Base-by-base conservation (phyloP, 2,888 invertebrate species). In the Plagiodera versicolora region DNA sequence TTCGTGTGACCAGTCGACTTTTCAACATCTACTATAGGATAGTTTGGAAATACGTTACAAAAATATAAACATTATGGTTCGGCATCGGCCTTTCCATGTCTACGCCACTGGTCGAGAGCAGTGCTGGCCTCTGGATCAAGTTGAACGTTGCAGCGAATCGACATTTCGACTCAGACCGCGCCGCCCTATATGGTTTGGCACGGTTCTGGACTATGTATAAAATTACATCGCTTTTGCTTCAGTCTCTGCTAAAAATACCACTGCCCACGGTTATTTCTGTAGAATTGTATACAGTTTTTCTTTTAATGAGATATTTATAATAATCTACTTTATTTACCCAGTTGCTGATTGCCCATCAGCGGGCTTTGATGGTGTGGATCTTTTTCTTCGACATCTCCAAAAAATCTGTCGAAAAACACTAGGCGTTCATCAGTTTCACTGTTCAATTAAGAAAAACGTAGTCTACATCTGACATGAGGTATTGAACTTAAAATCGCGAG, bases 181-280 rank as follows among this genome's bases (percentile, higher is more conserved):
- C 76, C 79, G 79, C 80, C 80, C 79, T 80, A 80, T 80, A 80
- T 79, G 80, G 80, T 74, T 78, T 78, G 80, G 79, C 79, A 79
- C 77, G 76, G 74, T 75, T 76, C 74, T 74, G 74, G 73, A 70
- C 74, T 77, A 74, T 78, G 79, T 80, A 80, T 80, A 80, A 79
- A 78, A 79, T 80, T 80, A 80, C 80, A 80, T 76, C 78, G 77
- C 79, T 78, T 79, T 79, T 78, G 76, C 79, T 77, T 77, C 75
- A 78, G 78, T 77, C 73, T 72, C 72, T 71, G 73, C 80, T 80
- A 80, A 80, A 80, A 80, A 80, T 80, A 80, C 74, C 70, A 65
- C 72, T 73, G 75, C 75, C 75, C 72, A 76, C 76, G 73, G 78
- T 77, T 79, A 79, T 79, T 80, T 79, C 74, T 74, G 78, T 79